Evolutionary conservation across 2,888 invertebrate species (phyloP), one percentile per base, ranked within the genome.

Genomic region (Heliconius sara): DNA sequence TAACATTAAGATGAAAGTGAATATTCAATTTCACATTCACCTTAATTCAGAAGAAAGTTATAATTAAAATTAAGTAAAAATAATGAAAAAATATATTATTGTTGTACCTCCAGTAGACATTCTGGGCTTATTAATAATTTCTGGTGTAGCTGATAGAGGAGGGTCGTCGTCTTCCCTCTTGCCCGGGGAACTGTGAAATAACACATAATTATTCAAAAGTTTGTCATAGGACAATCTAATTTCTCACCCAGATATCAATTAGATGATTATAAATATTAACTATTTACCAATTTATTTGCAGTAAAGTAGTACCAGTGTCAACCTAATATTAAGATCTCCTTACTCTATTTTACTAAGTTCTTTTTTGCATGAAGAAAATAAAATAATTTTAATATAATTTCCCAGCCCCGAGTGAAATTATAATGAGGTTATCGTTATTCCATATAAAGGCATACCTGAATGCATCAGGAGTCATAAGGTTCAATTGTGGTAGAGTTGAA

Each of bases 391-490:
- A 47, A 16, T 47, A 16, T 47, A 39, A 39, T 68, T 43, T 39
- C 9, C 13, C 25, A 13, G 63, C 5, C 63, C 4, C 2, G 25
- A 13, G 25, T 63, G 27, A 39, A 67, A 67, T 22, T 12, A 22
- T n/a, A 67, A 39, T 12, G 12, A 39, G 12, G 9, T 22, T 39
- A n/a, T 39, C 19, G 19, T 34, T 22, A 52, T 68, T 4, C 30
- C 27, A 12, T 57, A 66, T 19, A 74, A 63, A 25, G 19, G 47
- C 16, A 25, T 81, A 87, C 96, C 96, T 84, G 96, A 98, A 98
- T 27, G 98, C 98, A 88, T 98, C 98, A 0, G 98, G 98, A 0
- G 98, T 98, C 97, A 98, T 97, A 43, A 98, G 95, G 87, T 97
- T 98, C 39, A 98, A 92, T 85, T 85, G 95, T 86, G 87, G 94